phyloP scores from a whole-genome alignment of 2,888 invertebrate species.

The Machimus atricapillus region DNA sequence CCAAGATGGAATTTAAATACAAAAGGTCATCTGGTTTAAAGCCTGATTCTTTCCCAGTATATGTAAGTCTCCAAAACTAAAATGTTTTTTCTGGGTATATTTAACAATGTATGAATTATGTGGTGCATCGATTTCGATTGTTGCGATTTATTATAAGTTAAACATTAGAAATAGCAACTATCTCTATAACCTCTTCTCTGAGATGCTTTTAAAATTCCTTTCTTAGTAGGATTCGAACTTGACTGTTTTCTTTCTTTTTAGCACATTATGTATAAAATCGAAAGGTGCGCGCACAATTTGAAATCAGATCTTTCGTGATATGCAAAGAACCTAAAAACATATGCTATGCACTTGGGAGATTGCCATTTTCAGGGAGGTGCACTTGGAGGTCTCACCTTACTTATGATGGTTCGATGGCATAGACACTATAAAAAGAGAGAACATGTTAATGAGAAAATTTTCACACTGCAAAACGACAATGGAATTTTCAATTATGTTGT shows the following conservation, averaged over 20 bases:
- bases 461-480: background rate
- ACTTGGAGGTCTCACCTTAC: background rate
- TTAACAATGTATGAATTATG: no score
- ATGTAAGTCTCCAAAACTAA: background rate
- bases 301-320: background rate
- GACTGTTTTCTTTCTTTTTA: background rate
- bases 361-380: background rate
- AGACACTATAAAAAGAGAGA: background rate
- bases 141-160: no score
- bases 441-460: background rate
- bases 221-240: background rate
- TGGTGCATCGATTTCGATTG: no score
- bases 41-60: background rate
- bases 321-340: background rate
- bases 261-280: background rate
- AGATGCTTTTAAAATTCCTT: no score
- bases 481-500: background rate
- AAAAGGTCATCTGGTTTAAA: slow-evolving; percentile 14
- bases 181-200: no score
- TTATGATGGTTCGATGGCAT: background rate
- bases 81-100: background rate
- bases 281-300: background rate
- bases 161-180: no score
- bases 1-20: background rate
- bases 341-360: background rate